Base-by-base conservation (phyloP, 2,797 vertebrate species). In the Siniperca obscura region DNA sequence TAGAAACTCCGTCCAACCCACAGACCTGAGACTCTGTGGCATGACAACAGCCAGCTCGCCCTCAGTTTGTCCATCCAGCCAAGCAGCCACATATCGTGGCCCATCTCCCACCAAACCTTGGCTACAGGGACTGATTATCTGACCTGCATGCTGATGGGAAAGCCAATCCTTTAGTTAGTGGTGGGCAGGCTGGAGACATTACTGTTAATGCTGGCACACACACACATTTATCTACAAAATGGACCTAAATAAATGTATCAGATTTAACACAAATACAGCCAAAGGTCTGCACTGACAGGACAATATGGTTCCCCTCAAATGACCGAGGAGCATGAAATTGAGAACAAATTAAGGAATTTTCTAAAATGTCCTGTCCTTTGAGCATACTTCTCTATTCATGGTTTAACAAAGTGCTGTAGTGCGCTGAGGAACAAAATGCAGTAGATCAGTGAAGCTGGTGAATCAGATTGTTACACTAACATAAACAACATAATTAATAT, bases 71-170 rank as follows among this genome's bases (percentile, higher is more conserved):
- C 85, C 79, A 62, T 78, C 74, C 71, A 86, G 71, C 76, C 85
- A 72, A 82, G 80, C 85, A 81, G 82, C 80, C 76, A 75, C 84
- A 87, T 74, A 87, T 88, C 85, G 85, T 74, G 85, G 90, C 87
- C 78, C 69, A 75, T 67, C 61, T 76, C 80, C 83, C 83, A 70
- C 71, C 81, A 82, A 90, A 80, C 71, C 80, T 80, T 74, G 86
- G 87, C 89, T 84, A 80, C 81, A 66, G 69, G 57, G 71, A 69
- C 48, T 61, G 84, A 88, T 89, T 91, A 78, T 90, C 84, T 90
- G 87, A 87, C 78, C 87, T 71, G 88, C 91, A 94, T 91, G 89
- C 80, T 92, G 87, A 91, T 86, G 78, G 88, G 81, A 90, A 87
- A 87, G 89, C 68, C 89, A 91, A 90, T 79, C 40, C 40, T 86